A percentile compares a stretch with the other conserved stretches of the same genome.
phyloP scores from a whole-genome alignment of 92 coral and sea anemone genomes.

The Porites rus region DNA sequence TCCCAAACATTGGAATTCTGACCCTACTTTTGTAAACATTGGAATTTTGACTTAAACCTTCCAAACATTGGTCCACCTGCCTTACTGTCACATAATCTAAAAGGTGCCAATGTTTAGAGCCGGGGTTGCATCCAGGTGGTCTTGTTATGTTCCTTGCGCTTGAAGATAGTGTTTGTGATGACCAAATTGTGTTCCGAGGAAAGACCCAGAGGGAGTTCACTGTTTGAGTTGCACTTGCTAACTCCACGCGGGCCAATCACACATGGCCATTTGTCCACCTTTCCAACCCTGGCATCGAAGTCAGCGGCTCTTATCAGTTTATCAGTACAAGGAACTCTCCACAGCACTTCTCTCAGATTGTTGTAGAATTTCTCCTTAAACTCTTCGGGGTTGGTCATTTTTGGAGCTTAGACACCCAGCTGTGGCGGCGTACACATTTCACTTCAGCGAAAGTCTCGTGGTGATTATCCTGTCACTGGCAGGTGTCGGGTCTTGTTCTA shows the following conservation, averaged over 20 bases:
- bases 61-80: no score
- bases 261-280: conserved; percentile 47
- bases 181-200: neutral
- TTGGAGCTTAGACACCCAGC: conserved; percentile 56
- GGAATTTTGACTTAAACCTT: no score
- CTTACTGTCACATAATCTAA: no score
- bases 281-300: conserved; percentile 60
- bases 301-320: neutral
- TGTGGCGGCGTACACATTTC: conserved; percentile 43
- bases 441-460: no score
- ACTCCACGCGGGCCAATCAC: conserved; percentile 55
- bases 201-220: conserved; percentile 48
- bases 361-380: conserved; percentile 22
- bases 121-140: conserved; percentile 67
- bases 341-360: no score
- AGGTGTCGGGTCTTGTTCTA: no score
- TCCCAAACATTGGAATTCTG: no score
- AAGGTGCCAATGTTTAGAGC: conserved; percentile 1
- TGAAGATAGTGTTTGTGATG: conserved; percentile 26
- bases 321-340: no score
- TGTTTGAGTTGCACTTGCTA: conserved; percentile 56
- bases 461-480: no score
- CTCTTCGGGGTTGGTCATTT: conserved; percentile 56
- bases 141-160: conserved; percentile 43
- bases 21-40: no score